A percentile compares a stretch with the other conserved stretches of the same genome.
phyloP scores from a whole-genome alignment of 2,797 vertebrate genomes.

The Pseudochirops corinnae region DNA sequence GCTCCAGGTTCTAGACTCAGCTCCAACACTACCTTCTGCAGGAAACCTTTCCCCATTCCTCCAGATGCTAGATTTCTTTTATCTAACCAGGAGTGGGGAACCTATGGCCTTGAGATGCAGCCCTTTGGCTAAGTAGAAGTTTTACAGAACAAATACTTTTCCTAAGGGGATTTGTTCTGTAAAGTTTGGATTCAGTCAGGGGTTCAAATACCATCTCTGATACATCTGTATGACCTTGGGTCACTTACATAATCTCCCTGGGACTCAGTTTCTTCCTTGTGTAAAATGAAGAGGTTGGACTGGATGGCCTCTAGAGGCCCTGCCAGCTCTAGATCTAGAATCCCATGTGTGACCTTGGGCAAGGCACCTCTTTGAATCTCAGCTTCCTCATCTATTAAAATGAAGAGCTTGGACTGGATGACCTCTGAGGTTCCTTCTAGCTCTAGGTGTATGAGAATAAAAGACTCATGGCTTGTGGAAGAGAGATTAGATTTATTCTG shows the following conservation, averaged over 20 bases:
- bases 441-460: not conserved
- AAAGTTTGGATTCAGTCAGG: no score
- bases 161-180: no score
- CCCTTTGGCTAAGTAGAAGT: no score
- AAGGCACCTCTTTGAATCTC: not conserved
- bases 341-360: not conserved
- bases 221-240: not conserved
- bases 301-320: not conserved
- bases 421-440: not conserved
- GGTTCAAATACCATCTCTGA: not conserved
- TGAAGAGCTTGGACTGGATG: not conserved
- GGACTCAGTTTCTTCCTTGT: not conserved
- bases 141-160: no score
- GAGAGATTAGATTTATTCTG: constrained; percentile 39
- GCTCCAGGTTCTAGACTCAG: not conserved
- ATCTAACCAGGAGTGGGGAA: not conserved
- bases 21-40: not conserved
- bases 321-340: not conserved
- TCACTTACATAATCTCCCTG: not conserved
- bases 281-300: not conserved
- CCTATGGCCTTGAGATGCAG: no score
- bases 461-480: constrained; percentile 18
- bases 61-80: not conserved
- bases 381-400: not conserved
- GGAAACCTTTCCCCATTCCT: not conserved